Percentiles rank a stretch among this genome's conserved stretches.
phyloP scores from a whole-genome alignment of 2,113 vertebrate genomes.

The Phyllostomus discolor region DNA sequence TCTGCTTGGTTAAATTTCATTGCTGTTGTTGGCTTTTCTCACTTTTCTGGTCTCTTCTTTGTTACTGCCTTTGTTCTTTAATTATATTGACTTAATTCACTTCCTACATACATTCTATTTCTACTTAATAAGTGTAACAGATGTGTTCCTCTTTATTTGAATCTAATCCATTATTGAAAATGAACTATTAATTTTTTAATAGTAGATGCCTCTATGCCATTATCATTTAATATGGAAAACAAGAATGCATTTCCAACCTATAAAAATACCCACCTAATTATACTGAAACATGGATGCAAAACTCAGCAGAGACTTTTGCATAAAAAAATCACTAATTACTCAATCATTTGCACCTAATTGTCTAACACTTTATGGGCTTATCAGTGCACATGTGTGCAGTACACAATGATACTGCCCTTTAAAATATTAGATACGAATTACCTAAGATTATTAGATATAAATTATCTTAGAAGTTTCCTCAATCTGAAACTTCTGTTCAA shows the following conservation, averaged over 20 bases:
- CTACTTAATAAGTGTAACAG: not conserved
- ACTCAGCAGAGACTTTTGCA: not conserved
- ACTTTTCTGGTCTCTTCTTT: not conserved
- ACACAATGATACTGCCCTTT: not conserved
- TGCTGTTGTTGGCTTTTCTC: not conserved
- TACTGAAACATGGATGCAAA: not conserved
- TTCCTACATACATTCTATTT: not conserved
- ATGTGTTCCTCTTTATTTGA: not conserved
- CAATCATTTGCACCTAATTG: not conserved
- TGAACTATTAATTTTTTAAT: slow-evolving; percentile 34
- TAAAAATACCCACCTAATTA: not conserved
- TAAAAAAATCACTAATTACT: not conserved
- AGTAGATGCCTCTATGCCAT: not conserved
- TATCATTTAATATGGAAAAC: not conserved
- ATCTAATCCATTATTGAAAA: not conserved
- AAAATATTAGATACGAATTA: not conserved
- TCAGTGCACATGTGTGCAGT: not conserved
- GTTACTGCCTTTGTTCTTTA: not conserved
- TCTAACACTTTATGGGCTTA: not conserved
- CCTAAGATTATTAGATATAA: not conserved
- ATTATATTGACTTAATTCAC: not conserved
- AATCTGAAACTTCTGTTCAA: no score
- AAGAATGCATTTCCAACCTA: not conserved
- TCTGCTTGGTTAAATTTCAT: not conserved
- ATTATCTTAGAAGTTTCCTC: no score